These are phyloP conservation scores for Salpingus planirostris DNA, from an alignment of 2,888 invertebrate genomes.

Conservation along the genomic window DNA sequence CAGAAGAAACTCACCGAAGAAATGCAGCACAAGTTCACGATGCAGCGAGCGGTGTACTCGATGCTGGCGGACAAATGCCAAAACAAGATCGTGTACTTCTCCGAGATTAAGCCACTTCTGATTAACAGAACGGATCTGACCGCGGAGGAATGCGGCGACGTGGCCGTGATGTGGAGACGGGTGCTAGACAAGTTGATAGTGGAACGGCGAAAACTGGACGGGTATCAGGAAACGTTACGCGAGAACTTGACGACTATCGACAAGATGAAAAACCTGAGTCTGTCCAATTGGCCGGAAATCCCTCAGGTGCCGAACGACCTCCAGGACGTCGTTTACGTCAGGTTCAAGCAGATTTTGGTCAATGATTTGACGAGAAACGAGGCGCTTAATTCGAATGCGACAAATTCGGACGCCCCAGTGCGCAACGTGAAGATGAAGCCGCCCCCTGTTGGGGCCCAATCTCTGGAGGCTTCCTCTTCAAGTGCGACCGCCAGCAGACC, in stretches of 20 bases:
- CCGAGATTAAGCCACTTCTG: conserved; percentile 5
- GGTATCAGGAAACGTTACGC: too few species aligned
- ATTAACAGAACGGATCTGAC: conserved; percentile 2
- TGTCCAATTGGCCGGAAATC: conserved; percentile 6
- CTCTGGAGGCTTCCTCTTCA: too few species aligned
- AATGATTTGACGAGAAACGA: too few species aligned
- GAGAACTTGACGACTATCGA: too few species aligned
- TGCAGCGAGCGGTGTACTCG: conserved; percentile 4
- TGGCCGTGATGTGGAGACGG: conserved; percentile 5
- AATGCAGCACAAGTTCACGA: conserved; percentile 8
- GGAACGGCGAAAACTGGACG: conserved; percentile 6
- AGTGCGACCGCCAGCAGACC: too few species aligned
- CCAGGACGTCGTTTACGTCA: conserved; percentile 8
- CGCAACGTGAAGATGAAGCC: too few species aligned
- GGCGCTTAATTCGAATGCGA: too few species aligned
- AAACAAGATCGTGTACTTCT: conserved; percentile 6
- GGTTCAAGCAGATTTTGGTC: too few species aligned
- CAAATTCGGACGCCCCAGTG: too few species aligned
- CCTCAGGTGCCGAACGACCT: conserved; percentile 5
- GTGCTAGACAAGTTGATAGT: conserved; percentile 3
- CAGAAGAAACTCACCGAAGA: conserved; percentile 7
- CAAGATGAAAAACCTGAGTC: too few species aligned
- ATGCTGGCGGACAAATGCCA: conserved; percentile 6
- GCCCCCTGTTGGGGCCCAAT: too few species aligned
- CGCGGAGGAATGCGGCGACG: conserved; percentile 6